Evolutionary conservation across 2,888 invertebrate species (phyloP).

Genomic region (Clivina fossor): DNA sequence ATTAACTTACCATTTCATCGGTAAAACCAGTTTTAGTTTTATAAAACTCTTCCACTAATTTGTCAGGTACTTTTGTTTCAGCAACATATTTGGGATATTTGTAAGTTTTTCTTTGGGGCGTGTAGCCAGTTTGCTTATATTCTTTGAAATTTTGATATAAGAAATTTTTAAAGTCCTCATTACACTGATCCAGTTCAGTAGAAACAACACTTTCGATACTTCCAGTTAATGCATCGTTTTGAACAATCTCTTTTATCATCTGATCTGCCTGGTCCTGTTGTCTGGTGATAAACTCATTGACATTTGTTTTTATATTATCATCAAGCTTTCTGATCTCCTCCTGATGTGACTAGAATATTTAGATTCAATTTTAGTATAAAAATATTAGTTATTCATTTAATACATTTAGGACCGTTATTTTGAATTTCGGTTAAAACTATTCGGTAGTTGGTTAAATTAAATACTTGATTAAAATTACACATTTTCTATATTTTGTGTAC

Average conservation of each 20-base stretch:
- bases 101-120: constrained; percentile 67
- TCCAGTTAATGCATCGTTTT: not conserved
- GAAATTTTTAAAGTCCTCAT: constrained; percentile 15
- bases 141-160: constrained; percentile 45
- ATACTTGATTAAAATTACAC: no score
- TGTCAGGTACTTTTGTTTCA: constrained; percentile 70
- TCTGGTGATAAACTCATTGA: not conserved
- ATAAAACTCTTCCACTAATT: constrained; percentile 64
- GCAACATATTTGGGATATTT: constrained; percentile 64
- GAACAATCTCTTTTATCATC: not conserved
- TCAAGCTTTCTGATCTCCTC: not conserved
- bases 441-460: no score
- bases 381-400: no score
- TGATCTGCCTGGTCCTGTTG: not conserved
- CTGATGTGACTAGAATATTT: no score
- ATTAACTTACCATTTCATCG: not conserved
- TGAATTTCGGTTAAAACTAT: no score
- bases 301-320: not conserved
- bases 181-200: constrained; percentile 16
- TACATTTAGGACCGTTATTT: no score
- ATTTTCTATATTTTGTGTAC: no score
- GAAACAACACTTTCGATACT: constrained; percentile 4
- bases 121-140: constrained; percentile 54
- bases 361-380: no score
- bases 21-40: not conserved